A percentile compares a stretch with the other conserved stretches of the same genome.
phyloP scores from a whole-genome alignment of 2,888 invertebrate genomes.

The Andrena minutula region DNA sequence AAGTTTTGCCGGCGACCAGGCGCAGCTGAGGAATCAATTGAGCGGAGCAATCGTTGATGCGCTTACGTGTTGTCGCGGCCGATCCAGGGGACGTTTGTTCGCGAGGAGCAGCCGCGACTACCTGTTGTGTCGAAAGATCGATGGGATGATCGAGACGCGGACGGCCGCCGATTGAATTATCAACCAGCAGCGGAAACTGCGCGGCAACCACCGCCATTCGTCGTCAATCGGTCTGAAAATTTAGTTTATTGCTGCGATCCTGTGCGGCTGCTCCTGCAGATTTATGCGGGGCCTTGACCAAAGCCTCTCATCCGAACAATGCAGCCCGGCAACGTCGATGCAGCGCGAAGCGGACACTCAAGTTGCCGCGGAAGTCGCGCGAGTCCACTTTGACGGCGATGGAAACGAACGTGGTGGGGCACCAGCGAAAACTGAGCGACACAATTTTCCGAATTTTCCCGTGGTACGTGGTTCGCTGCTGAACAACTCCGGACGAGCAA shows the following conservation, averaged over 20 bases:
- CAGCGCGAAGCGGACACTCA: conserved; percentile 5
- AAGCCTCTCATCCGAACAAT: conserved; percentile 60
- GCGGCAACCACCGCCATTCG: background rate
- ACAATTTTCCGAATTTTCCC: conserved; percentile 23
- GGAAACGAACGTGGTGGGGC: background rate
- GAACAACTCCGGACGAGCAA: conserved; percentile 11
- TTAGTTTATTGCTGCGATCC: conserved; percentile 47
- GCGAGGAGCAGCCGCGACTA: background rate
- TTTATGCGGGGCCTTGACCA: conserved; percentile 71
- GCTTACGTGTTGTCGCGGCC: background rate
- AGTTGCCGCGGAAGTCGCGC: conserved; percentile 22
- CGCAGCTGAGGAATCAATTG: background rate
- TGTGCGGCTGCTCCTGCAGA: conserved; percentile 37
- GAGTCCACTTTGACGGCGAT: conserved; percentile 9
- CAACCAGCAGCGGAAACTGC: background rate
- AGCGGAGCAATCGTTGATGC: background rate
- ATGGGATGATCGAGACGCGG: background rate
- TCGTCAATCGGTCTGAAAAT: conserved; percentile 37
- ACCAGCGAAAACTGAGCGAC: background rate
- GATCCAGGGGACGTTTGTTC: background rate
- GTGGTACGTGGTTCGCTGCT: conserved; percentile 28
- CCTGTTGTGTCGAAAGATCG: background rate
- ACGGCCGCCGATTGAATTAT: background rate
- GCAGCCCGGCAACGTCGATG: conserved; percentile 44
- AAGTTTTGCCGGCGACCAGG: background rate